Base-by-base conservation (phyloP, 2,797 vertebrate genomes). In the Lithobates pipiens region DNA sequence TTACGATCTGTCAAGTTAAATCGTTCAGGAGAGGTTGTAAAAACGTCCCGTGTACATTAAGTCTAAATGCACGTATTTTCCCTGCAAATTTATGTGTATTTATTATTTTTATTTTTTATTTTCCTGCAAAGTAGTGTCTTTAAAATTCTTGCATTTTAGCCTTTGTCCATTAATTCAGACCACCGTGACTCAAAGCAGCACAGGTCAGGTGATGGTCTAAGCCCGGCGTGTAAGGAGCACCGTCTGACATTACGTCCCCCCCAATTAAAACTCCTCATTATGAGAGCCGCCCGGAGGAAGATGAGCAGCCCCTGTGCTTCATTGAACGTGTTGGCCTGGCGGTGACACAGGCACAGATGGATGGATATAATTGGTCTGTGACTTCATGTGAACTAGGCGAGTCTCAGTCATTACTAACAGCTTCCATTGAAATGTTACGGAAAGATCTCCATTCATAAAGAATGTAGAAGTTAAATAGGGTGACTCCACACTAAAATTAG, bases 371-470 rank as follows among this genome's bases (percentile, higher is more conserved):
- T 69, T 86, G 71, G 57, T 75, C 16, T 44, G 76, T 79, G 70
- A 86, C 72, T 71, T 82, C 72, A 86, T 83, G 32, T 67, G 54
- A 69, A 77, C 46, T 29, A 74, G 54, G 68, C 39, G 32, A 70
- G 42, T 34, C 44, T 23, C 69, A 57, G 46, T 76, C 29, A 82
- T 81, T 86, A 77, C 67, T 39, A 72, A 77, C 44, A 77, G 68
- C 74, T 70, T 82, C 73, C 72, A 77, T 25, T 67, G 75, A 44
- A 77, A 78, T 86, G 73, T 77, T 65, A 82, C 32, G 68, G 72
- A 70, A 80, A 75, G 80, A 82, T 71, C 79, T 77, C 46, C 68
- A 86, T 63, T 77, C 80, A 86, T 42, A 69, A 68, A 63, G 42
- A 75, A 50, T 50, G 71, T 69, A 50, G 42, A 63, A 57, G 61